Percentiles rank a stretch among this genome's conserved stretches.
Conservation (phyloP, 2,113 vertebrate species). For the Chlorodrepanis virens region DNA sequence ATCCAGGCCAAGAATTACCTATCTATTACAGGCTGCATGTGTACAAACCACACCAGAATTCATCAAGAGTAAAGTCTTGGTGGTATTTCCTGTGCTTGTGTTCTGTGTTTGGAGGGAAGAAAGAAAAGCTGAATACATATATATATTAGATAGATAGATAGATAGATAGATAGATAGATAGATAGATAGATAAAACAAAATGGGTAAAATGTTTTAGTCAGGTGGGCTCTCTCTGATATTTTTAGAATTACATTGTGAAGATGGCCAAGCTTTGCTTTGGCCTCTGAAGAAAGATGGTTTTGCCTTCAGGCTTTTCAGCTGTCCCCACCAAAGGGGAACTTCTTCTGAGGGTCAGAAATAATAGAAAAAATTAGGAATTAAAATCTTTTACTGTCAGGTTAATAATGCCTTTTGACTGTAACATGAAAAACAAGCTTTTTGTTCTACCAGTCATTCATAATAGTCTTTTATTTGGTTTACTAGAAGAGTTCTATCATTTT, state of each 20-base stretch:
- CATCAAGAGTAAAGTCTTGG: neutral
- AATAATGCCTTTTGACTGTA: neutral
- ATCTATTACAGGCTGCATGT: neutral
- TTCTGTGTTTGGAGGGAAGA: neutral
- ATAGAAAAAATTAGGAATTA: neutral
- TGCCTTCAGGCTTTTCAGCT: neutral
- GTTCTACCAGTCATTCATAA: neutral
- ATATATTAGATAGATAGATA: too few species aligned
- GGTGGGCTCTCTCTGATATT: neutral
- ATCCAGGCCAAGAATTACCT: neutral
- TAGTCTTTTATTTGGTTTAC: conserved; percentile 41
- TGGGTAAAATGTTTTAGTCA: neutral
- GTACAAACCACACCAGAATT: neutral
- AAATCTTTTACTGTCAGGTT: neutral
- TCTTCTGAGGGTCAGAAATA: neutral
- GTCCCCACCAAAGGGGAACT: neutral
- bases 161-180: too few species aligned
- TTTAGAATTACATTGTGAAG: neutral
- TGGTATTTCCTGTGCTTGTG: neutral
- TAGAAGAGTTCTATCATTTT: conserved; percentile 50
- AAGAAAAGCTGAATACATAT: neutral
- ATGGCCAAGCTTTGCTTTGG: neutral
- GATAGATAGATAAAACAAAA: neutral
- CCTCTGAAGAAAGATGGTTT: neutral
- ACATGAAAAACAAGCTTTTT: neutral